Base-by-base conservation (phyloP, 92 coral and sea anemone genomes). In the Ricordea florida region DNA sequence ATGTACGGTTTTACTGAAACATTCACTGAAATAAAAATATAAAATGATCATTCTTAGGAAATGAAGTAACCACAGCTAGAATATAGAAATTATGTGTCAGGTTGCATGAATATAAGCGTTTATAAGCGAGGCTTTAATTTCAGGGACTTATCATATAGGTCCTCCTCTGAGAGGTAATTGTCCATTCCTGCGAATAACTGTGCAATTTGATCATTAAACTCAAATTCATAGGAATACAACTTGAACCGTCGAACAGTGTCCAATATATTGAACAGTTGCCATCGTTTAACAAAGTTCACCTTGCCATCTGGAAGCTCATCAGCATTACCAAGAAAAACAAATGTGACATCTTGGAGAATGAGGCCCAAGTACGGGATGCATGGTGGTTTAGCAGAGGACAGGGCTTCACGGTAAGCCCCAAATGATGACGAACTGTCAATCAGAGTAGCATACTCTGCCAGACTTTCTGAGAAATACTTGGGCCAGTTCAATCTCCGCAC, bases 221-320 rank as follows among this genome's bases (percentile, higher is more conserved):
- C 99, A 83, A 96, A 96, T 6, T 96, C 94, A 69, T 96, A 96
- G 49, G 79, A 66, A 69, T 68, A 79, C 45, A 92, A 86, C 38
- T 93, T 86, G 78, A 96, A 96, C 62, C 94, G 85, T 32, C 94
- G 85, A 31, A 96, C 88, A 57, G 85, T 90, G 74, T 96, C 97
- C 82, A 96, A 56, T 69, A 96, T 96, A 50, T 96, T 93, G 51
- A 96, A 96, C 23, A 96, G 83, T 50, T 92, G 99, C 99, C 99
- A 92, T 62, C 99, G 72, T 76, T 96, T 96, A 68, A 92, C 91
- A 81, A 96, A 96, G 84, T 96, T 96, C 62, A 96, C 99, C 73
- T 96, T 96, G 59, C 99, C 99, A 83, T 92, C 99, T 11, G 99
- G 97, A 46, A 96, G 86, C 50, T 96, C 99, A 67, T 96, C 97